Percentiles rank a stretch among this genome's conserved stretches.
Conservation (phyloP, 2,113 vertebrate species). For the Carassius carassius region DNA sequence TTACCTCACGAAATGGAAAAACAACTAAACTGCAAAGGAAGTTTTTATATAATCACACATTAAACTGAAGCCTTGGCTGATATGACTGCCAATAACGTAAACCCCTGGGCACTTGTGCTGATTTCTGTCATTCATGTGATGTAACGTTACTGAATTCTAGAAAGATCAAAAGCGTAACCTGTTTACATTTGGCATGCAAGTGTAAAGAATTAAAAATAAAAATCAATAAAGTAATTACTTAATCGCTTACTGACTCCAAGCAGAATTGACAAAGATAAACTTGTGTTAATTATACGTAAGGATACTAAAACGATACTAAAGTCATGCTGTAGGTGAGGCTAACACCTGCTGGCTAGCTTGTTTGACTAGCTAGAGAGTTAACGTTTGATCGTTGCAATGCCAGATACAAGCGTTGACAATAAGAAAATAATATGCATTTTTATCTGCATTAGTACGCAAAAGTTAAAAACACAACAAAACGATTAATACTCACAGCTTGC, state of each 20-base stretch:
- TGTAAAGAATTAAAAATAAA: not conserved
- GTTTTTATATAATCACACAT: too few relatives aligned
- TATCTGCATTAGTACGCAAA: not conserved
- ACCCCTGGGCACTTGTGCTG: not conserved
- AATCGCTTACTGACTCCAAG: not conserved
- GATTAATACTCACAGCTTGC: not conserved
- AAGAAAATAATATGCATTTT: not conserved
- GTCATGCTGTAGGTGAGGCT: not conserved
- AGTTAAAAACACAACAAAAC: not conserved
- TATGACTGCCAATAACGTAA: too few relatives aligned
- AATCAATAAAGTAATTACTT: not conserved
- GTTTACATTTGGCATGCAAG: not conserved
- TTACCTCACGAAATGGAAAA: too few relatives aligned
- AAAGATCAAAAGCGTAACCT: not conserved
- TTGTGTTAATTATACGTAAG: not conserved
- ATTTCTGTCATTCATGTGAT: not conserved
- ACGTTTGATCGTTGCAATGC: not conserved
- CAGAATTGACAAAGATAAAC: not conserved
- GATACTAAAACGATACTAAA: not conserved
- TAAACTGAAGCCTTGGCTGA: too few relatives aligned
- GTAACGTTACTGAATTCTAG: not conserved
- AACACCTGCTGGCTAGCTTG: not conserved
- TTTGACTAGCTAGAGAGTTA: not conserved
- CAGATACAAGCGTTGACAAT: not conserved
- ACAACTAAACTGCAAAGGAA: too few relatives aligned